A percentile compares a stretch with the other conserved stretches of the same genome.
Conservation (phyloP, 2,888 invertebrate species). For the Stenchaetothrips biformis region DNA sequence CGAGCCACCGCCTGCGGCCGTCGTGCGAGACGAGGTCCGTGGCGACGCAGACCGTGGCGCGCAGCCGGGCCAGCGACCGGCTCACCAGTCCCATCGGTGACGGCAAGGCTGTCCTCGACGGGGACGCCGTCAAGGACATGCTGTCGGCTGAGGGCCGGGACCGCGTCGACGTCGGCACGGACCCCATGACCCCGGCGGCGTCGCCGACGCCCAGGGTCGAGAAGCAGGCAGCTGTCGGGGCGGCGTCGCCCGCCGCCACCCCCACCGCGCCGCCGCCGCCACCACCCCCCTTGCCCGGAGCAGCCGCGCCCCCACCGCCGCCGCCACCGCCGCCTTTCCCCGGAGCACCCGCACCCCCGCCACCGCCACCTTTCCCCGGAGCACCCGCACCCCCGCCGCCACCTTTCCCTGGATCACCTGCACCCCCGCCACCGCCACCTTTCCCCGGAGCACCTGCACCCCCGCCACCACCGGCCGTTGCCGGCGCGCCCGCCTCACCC, state of each 20-base stretch:
- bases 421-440: constrained; percentile 33
- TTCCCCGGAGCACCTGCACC: constrained; percentile 31
- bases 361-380: constrained; percentile 36
- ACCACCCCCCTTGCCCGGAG: constrained; percentile 36
- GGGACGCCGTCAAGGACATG: not conserved
- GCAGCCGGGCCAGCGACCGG: not conserved
- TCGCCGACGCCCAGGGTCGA: constrained; percentile 29
- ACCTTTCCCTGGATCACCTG: constrained; percentile 32
- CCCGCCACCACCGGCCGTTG: constrained; percentile 31
- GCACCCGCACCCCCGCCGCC: constrained; percentile 38
- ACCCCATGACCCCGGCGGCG: constrained; percentile 30
- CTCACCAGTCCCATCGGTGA: not conserved
- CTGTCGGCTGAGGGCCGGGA: not conserved
- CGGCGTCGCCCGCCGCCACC: constrained; percentile 39
- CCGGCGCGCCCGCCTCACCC: constrained; percentile 30
- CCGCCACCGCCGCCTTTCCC: constrained; percentile 38
- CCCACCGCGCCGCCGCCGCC: constrained; percentile 42
- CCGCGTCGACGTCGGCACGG: not conserved
- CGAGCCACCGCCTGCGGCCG: constrained; percentile 28
- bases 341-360: constrained; percentile 40
- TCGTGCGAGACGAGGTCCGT: constrained; percentile 17
- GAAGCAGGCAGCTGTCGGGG: constrained; percentile 26
- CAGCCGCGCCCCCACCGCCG: constrained; percentile 40
- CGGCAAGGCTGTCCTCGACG: not conserved
- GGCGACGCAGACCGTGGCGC: constrained; percentile 9